phyloP scores from a whole-genome alignment of 1,140 invertebrate species.

The Yoshiicerus persimilis region DNA sequence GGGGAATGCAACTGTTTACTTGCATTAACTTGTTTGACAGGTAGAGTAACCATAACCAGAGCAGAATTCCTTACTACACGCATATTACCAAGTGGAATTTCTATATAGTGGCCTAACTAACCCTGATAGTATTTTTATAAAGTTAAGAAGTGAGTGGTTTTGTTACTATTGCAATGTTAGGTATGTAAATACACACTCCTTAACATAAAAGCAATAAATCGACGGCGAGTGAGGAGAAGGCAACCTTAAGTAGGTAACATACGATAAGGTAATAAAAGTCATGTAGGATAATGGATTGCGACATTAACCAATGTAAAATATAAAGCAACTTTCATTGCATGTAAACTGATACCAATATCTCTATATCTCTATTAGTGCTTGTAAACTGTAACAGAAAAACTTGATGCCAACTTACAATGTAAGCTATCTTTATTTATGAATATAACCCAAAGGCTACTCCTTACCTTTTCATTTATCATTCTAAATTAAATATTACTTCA shows the following conservation, averaged over 20 bases:
- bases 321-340: background rate
- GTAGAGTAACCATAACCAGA: background rate
- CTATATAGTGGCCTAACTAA: too few species aligned
- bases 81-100: background rate
- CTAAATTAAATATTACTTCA: background rate
- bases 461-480: background rate
- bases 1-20: background rate
- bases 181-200: background rate
- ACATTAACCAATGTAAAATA: background rate
- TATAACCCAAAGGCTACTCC: background rate
- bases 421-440: background rate
- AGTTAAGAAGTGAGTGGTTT: background rate
- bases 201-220: background rate
- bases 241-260: background rate
- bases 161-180: background rate
- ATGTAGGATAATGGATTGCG: background rate
- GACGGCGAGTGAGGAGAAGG: background rate
- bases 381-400: background rate
- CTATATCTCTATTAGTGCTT: background rate
- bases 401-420: background rate
- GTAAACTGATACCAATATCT: background rate
- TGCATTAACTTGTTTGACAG: background rate
- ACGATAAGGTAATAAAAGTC: background rate
- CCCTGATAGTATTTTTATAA: too few species aligned
- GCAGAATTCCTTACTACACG: background rate